Conservation (phyloP, 2,797 vertebrate species). For the Pipistrellus kuhlii region DNA sequence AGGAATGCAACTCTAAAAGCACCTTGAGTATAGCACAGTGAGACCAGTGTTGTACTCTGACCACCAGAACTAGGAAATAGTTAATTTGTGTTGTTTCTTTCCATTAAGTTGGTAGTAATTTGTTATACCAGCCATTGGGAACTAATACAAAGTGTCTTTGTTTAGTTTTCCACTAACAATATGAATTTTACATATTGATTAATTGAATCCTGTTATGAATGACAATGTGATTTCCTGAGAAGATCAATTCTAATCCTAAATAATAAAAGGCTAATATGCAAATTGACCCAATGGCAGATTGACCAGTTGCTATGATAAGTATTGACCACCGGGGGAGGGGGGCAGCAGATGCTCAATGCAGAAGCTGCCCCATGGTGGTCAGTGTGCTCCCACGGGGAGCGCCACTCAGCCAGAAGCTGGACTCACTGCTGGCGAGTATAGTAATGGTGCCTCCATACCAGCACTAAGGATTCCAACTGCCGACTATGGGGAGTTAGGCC, state of each 20-base stretch:
- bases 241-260: background rate
- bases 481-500: too few relatives aligned
- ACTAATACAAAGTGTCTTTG: background rate
- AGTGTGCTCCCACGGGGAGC: too few relatives aligned
- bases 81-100: background rate
- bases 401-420: too few relatives aligned
- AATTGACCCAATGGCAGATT: too few relatives aligned
- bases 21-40: background rate
- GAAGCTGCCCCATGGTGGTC: too few relatives aligned
- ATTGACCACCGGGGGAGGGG: too few relatives aligned
- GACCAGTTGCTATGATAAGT: too few relatives aligned
- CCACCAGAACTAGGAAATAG: background rate
- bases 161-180: background rate
- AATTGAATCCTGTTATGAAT: background rate
- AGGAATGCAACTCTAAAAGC: background rate
- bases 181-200: background rate
- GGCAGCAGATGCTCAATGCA: too few relatives aligned
- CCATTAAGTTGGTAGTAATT: background rate
- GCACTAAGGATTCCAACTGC: too few relatives aligned
- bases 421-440: too few relatives aligned
- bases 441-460: too few relatives aligned
- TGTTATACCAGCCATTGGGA: background rate
- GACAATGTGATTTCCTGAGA: conserved; percentile 24
- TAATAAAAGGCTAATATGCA: too few relatives aligned
- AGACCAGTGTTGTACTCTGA: background rate